Percentiles rank a stretch among this genome's conserved stretches.
phyloP scores from a whole-genome alignment of 2,888 invertebrate species.

The Atrina japonica region DNA sequence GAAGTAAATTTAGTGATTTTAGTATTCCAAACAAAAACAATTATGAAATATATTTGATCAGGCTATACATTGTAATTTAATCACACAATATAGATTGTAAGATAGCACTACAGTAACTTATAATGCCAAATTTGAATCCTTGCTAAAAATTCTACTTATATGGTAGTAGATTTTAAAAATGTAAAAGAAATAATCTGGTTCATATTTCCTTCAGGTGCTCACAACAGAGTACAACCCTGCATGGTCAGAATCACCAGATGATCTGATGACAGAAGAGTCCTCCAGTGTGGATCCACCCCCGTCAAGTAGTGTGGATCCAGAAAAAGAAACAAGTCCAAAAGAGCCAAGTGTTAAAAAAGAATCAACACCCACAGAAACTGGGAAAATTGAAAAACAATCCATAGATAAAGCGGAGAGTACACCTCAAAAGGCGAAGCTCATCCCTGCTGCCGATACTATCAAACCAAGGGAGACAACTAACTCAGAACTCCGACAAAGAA shows the following conservation, averaged over 20 bases:
- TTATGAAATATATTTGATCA: no score
- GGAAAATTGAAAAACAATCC: constrained; percentile 15
- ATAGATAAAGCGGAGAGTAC: constrained; percentile 31
- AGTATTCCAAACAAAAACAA: no score
- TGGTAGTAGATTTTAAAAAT: no score
- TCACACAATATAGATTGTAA: no score
- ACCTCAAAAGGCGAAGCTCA: constrained; percentile 21
- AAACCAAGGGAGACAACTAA: constrained; percentile 31
- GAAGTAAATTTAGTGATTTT: no score
- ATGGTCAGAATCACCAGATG: constrained; percentile 53
- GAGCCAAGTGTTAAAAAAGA: constrained; percentile 10
- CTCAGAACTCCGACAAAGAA: constrained; percentile 55
- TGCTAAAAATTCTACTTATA: no score
- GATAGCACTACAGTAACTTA: no score
- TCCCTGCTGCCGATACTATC: constrained; percentile 32
- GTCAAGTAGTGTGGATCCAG: constrained; percentile 22
- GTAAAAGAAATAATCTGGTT: background rate
- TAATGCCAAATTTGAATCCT: no score
- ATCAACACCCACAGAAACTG: constrained; percentile 1
- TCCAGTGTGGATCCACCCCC: constrained; percentile 30
- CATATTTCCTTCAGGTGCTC: constrained; percentile 62
- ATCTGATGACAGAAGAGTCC: constrained; percentile 7
- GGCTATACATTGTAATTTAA: no score
- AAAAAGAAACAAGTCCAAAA: constrained; percentile 33
- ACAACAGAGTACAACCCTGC: constrained; percentile 67